These are phyloP conservation scores for Habropoda laboriosa DNA, from an alignment of 1,140 invertebrate genomes.

Conservation along the genomic window DNA sequence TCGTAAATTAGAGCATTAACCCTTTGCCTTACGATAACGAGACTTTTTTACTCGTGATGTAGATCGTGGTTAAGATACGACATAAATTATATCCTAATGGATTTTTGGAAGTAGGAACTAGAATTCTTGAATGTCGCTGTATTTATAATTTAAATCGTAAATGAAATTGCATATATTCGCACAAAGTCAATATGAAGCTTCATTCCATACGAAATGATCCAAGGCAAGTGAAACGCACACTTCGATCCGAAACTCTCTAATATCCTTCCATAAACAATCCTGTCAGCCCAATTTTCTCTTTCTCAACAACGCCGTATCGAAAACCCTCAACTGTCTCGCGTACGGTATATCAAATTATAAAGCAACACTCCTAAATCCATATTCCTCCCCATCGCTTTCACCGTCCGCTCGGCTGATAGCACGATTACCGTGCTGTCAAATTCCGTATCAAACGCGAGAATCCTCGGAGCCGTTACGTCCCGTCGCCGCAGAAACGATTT, in stretches of 20 bases:
- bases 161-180: too few species aligned
- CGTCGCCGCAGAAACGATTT: constrained; percentile 24
- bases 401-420: background rate
- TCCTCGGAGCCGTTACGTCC: constrained; percentile 21
- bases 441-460: constrained; percentile 37
- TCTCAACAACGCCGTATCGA: constrained; percentile 3
- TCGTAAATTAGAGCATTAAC: too few species aligned
- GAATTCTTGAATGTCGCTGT: too few species aligned
- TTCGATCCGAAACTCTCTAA: background rate
- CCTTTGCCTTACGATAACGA: too few species aligned
- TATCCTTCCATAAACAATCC: background rate
- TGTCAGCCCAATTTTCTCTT: background rate
- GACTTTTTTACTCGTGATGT: too few species aligned
- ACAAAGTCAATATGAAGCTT: too few species aligned
- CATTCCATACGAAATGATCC: too few species aligned
- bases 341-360: background rate
- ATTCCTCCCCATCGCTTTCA: background rate
- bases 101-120: too few species aligned
- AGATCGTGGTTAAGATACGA: too few species aligned
- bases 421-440: constrained; percentile 43
- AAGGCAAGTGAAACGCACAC: too few species aligned
- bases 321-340: background rate
- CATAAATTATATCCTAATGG: too few species aligned
- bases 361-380: background rate
- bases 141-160: too few species aligned